Evolutionary conservation across 2,113 vertebrate species (phyloP).

Genomic region (Craseonycteris thonglongyai): DNA sequence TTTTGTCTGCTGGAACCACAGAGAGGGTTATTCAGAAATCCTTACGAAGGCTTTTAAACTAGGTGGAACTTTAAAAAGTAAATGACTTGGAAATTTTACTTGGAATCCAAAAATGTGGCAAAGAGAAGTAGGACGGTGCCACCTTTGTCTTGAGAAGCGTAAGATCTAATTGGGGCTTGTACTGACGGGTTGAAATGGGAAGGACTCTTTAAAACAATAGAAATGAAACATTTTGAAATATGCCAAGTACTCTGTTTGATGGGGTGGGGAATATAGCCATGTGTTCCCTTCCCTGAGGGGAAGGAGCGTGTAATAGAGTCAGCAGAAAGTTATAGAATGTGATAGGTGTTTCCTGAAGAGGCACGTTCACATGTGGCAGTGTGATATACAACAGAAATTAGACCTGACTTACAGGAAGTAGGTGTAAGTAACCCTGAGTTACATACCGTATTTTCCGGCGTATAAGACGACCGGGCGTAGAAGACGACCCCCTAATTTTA

Average conservation of each 20-base stretch:
- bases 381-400: not conserved
- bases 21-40: not conserved
- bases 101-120: not conserved
- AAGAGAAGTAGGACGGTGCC: not conserved
- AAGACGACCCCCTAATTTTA: no score
- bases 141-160: not conserved
- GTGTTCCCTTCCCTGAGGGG: not conserved
- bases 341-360: not conserved
- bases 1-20: not conserved
- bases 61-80: not conserved
- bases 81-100: constrained; percentile 11
- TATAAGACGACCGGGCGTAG: no score
- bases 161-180: not conserved
- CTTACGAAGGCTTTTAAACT: not conserved
- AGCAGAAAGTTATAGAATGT: not conserved
- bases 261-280: not conserved
- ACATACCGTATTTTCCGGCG: no score
- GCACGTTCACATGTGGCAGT: not conserved
- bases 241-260: not conserved
- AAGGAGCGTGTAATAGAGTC: not conserved
- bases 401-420: not conserved
- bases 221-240: not conserved
- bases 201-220: not conserved
- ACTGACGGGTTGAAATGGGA: not conserved
- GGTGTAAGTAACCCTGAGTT: not conserved